phyloP scores from a whole-genome alignment of 2,888 invertebrate genomes.

The Drosophila seclusa region DNA sequence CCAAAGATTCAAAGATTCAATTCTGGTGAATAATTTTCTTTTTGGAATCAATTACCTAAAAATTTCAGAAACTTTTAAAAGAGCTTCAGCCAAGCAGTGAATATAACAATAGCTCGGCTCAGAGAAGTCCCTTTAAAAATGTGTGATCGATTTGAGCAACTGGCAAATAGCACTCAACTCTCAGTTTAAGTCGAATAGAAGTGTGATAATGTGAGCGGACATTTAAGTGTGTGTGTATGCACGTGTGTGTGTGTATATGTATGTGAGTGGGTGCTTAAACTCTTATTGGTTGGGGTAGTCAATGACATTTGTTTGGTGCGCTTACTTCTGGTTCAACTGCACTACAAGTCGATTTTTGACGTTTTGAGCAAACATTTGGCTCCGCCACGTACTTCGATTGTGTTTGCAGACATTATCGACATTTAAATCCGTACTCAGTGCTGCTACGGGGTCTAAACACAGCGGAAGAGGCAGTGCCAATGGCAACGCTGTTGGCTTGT shows the following conservation, averaged over 20 bases:
- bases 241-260: conserved; percentile 11
- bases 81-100: neutral
- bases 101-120: conserved; percentile 12
- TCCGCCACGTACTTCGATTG: conserved; percentile 34
- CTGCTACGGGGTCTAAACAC: conserved; percentile 32
- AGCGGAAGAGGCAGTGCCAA: conserved; percentile 16
- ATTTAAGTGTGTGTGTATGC: conserved; percentile 26
- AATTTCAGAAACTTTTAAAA: neutral
- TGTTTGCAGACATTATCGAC: conserved; percentile 79
- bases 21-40: neutral
- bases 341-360: conserved; percentile 70
- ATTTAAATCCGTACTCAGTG: conserved; percentile 75
- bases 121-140: conserved; percentile 34
- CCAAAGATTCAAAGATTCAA: too few species aligned
- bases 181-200: conserved; percentile 26
- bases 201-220: conserved; percentile 55
- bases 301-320: conserved; percentile 64
- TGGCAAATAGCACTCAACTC: conserved; percentile 43
- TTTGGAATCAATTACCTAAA: neutral
- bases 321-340: conserved; percentile 73
- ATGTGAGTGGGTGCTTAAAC: conserved; percentile 22
- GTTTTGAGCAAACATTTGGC: conserved; percentile 67
- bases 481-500: conserved; percentile 36
- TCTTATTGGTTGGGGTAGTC: conserved; percentile 53
- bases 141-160: conserved; percentile 41